Evolutionary conservation across 2,797 vertebrate genomes (phyloP), one percentile per base, ranked within the genome.

Genomic region (Diglossa cyanea): DNA sequence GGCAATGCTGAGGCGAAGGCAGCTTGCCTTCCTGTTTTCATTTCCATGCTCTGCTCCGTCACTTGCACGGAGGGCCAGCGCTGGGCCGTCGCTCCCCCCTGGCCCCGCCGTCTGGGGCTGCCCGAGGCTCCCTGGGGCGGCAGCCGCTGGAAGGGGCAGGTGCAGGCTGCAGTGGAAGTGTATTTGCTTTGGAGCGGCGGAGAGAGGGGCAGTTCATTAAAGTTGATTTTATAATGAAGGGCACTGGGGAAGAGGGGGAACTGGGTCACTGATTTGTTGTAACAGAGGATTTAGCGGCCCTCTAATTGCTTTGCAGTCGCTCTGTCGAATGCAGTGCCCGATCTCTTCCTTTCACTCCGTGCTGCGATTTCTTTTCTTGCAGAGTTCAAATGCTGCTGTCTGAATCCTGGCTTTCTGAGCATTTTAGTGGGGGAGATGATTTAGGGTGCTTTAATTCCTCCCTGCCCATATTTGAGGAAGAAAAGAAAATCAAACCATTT

Each of bases 261-360:
- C 74, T 82, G 93, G 95, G 95, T 97, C 97, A 92, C 86, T 95
- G 97, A 90, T 94, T 96, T 95, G 89, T 95, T 95, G 91, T 85
- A 75, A 35, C 62, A 75, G 68, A 76, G 94, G 95, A 87, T 96
- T 96, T 96, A 88, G 95, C 62, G 15, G 85, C 63, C 73, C 39
- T 39, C 95, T 97, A 97, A 97, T 97, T 97, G 97, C 95, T 96
- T 48, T 86, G 93, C 94, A 88, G 87, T 90, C 35, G 23, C 78
- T 71, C 57, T 75, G 87, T 95, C 92, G 88, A 74, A 85, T 21
- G 67, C 15, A 8, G 62, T 71, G 68, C 89, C 66, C 76, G 76
- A 63, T 63, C 58, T 71, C 51, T 78, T 63, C 66, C 73, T 76
- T 96, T 91, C 66, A 68, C 60, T 72, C 61, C 4, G 10, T 23